A percentile compares a stretch with the other conserved stretches of the same genome.
Conservation (phyloP, 2,797 vertebrate species). For the Hydrolagus colliei region DNA sequence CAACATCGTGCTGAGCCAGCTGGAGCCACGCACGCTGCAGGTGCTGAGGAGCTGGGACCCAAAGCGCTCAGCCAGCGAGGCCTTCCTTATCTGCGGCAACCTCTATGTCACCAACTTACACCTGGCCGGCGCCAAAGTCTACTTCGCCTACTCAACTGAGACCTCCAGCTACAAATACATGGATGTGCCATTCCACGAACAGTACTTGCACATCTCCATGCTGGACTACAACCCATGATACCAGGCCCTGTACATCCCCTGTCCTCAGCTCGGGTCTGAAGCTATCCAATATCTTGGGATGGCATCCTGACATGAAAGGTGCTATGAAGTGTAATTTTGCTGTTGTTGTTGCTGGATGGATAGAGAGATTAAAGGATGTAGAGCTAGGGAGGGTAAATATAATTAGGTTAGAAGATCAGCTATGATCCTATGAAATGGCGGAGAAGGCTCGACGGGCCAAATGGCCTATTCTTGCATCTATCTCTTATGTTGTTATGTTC, state of each 20-base stretch:
- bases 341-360: too few relatives aligned
- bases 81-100: constrained; percentile 91
- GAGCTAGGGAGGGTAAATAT: too few relatives aligned
- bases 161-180: constrained; percentile 93
- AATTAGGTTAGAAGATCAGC: too few relatives aligned
- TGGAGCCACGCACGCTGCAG: constrained; percentile 50
- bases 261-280: too few relatives aligned
- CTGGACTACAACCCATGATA: constrained; percentile 97
- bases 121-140: constrained; percentile 90
- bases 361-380: too few relatives aligned
- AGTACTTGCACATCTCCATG: constrained; percentile 98
- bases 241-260: constrained; percentile 74
- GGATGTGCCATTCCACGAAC: constrained; percentile 95
- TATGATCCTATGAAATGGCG: too few relatives aligned
- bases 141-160: constrained; percentile 92
- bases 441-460: too few relatives aligned
- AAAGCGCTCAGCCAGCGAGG: constrained; percentile 87
- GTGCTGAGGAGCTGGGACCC: constrained; percentile 79
- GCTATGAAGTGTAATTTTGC: too few relatives aligned
- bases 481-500: too few relatives aligned
- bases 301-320: too few relatives aligned
- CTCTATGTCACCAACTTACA: constrained; percentile 97
- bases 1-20: constrained; percentile 67
- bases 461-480: too few relatives aligned
- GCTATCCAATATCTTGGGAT: too few relatives aligned